Evolutionary conservation across 2,797 vertebrate genomes (phyloP), one percentile per base, ranked within the genome.

Genomic region (Pelobates cultripes): DNA sequence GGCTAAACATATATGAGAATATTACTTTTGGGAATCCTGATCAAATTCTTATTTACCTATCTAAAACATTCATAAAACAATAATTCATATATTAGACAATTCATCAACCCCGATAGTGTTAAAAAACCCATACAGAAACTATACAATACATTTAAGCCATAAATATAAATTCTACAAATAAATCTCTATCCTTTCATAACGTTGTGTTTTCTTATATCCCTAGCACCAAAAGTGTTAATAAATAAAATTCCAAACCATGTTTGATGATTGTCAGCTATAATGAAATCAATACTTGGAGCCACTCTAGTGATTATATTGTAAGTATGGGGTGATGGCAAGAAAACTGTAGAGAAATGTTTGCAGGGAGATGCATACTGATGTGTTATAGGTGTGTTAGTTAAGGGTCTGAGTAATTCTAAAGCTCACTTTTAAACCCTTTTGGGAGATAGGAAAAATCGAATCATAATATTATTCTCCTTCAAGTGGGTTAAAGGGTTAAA

Each of bases 201-300:
- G 28, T 28, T 28, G 28, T 28, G 28, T 28, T 28, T 28, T 28
- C 28, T 12, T 57, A 57, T 12, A 57, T 57, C 3, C 4, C 55
- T 3, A 57, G 14, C 61, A 28, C 61, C 61, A 64, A 28, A 57
- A 64, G 61, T 3, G 17, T 64, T 64, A 64, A 64, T 64, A 10
- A 40, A 64, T 5, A 64, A 40, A 64, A 64, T 3, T 13, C 10
- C 14, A 64, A 7, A 64, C 17, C 61, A 64, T 64, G 61, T 64
- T 64, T 64, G 61, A 64, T 61, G 15, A 74, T 60, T 44, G 45
- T 63, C 55, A 63, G 73, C 43, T 63, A 5, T 43, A 75, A 61
- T 45, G 41, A 63, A 75, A 75, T 75, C 73, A 75, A 75, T 75
- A 75, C 40, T 15, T 43, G 57, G 4, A 63, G 73, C 55, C 57